Percentiles rank a stretch among this genome's conserved stretches.
These are phyloP conservation scores for Pseudobourletiella spinata DNA, from an alignment of 1,140 invertebrate genomes.

Conservation along the genomic window DNA sequence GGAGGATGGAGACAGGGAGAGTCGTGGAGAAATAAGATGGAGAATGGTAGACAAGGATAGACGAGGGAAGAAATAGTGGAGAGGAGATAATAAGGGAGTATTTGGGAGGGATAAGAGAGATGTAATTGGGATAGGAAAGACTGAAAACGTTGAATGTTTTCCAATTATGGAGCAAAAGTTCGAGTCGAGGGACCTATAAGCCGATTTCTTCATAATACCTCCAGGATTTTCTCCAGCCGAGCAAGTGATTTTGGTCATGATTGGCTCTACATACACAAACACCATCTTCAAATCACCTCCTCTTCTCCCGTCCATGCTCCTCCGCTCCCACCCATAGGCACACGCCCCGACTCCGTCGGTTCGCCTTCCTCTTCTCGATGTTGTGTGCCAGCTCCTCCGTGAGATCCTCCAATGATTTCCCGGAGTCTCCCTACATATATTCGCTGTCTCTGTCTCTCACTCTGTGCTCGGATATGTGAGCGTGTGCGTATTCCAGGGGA, in stretches of 20 bases:
- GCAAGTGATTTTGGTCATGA: conserved; percentile 15
- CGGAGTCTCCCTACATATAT: too few species aligned
- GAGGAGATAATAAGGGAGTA: background rate
- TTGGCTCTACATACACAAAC: conserved; percentile 6
- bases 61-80: background rate
- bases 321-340: too few species aligned
- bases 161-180: conserved; percentile 31
- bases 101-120: conserved; percentile 17
- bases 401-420: too few species aligned
- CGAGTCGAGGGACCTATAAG: conserved; percentile 28
- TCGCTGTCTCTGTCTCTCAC: too few species aligned
- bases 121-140: conserved; percentile 25
- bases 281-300: background rate
- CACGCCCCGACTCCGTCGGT: too few species aligned
- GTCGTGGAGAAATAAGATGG: background rate
- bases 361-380: too few species aligned
- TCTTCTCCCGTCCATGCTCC: background rate
- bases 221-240: conserved; percentile 6
- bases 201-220: conserved; percentile 24
- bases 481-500: too few species aligned
- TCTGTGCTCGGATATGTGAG: too few species aligned
- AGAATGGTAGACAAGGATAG: background rate
- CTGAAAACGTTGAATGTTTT: conserved; percentile 20
- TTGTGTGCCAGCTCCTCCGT: too few species aligned
- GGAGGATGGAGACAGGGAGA: background rate